Percentiles rank a stretch among this genome's conserved stretches.
These are phyloP conservation scores for Ligdia adustata DNA, from an alignment of 2,888 invertebrate genomes.

Conservation along the genomic window DNA sequence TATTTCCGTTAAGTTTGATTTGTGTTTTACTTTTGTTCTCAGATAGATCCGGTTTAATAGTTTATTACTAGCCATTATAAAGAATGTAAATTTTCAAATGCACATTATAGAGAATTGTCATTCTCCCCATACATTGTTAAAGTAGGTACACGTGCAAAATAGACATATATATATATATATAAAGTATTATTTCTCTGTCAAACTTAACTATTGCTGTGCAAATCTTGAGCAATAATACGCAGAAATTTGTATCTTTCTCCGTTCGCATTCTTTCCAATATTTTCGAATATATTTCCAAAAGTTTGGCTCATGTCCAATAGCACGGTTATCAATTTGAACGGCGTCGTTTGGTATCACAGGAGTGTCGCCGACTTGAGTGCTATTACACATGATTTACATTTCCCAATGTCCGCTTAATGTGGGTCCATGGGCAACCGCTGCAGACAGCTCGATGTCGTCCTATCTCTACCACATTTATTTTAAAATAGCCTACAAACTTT, in stretches of 20 bases:
- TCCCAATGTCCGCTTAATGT: constrained; percentile 54
- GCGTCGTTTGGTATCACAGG: constrained; percentile 58
- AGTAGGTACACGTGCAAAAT: too few species aligned
- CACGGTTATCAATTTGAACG: constrained; percentile 66
- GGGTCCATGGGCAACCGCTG: constrained; percentile 29
- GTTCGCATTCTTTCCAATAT: constrained; percentile 33
- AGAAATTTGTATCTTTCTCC: constrained; percentile 17
- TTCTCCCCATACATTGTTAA: too few species aligned
- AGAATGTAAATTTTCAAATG: too few species aligned
- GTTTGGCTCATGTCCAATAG: constrained; percentile 66
- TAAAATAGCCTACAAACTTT: constrained; percentile 8
- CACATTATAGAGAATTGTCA: too few species aligned
- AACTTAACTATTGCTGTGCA: neutral
- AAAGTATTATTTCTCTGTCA: too few species aligned
- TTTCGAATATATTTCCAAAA: constrained; percentile 59
- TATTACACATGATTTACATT: constrained; percentile 68
- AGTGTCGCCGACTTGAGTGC: constrained; percentile 61
- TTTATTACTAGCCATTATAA: too few species aligned
- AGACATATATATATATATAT: too few species aligned
- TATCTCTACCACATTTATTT: constrained; percentile 12
- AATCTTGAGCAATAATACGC: constrained; percentile 6
- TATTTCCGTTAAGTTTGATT: too few species aligned
- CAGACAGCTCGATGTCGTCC: constrained; percentile 25
- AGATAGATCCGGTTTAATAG: too few species aligned
- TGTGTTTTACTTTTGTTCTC: too few species aligned